Percentiles rank a stretch among this genome's conserved stretches.
Conservation (phyloP, 1,140 invertebrate species). For the Phymorhynchus buccinoides region DNA sequence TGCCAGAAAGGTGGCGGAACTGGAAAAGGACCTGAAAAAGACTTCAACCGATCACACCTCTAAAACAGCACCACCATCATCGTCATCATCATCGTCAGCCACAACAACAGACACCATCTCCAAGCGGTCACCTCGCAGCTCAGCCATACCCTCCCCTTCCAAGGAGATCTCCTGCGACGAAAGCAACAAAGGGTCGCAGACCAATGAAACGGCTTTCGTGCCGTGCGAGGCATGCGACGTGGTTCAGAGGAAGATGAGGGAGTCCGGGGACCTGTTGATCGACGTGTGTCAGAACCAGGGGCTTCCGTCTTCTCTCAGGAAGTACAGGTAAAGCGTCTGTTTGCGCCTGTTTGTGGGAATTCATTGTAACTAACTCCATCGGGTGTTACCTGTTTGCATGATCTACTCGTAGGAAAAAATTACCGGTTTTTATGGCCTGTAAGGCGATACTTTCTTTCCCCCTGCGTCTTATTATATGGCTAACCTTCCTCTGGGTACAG, state of each 20-base stretch:
- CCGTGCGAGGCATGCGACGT: slow-evolving; percentile 70
- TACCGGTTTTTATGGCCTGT: no score
- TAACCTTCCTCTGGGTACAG: no score
- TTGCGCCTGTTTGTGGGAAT: no score
- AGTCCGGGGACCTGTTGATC: slow-evolving; percentile 61
- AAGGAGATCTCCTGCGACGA: slow-evolving; percentile 53
- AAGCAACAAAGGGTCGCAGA: slow-evolving; percentile 68
- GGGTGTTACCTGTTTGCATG: no score
- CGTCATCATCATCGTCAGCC: no score
- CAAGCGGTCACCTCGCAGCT: neutral
- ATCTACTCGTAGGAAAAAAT: no score
- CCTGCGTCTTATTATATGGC: no score
- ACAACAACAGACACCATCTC: neutral
- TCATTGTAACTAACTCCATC: no score
- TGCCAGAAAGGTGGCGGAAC: slow-evolving; percentile 56
- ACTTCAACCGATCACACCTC: no score
- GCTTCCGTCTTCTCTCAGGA: slow-evolving; percentile 66
- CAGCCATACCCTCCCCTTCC: slow-evolving; percentile 36
- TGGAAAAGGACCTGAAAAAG: slow-evolving; percentile 57
- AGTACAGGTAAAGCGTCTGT: slow-evolving; percentile 46
- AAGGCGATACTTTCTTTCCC: no score
- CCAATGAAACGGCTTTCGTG: slow-evolving; percentile 70
- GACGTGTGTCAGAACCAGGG: slow-evolving; percentile 65
- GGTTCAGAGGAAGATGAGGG: slow-evolving; percentile 66
- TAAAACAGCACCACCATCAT: no score